Percentiles rank a stretch among this genome's conserved stretches.
These are phyloP conservation scores for Stegodyphus dumicola DNA, from an alignment of 1,140 invertebrate genomes.

Conservation along the genomic window DNA sequence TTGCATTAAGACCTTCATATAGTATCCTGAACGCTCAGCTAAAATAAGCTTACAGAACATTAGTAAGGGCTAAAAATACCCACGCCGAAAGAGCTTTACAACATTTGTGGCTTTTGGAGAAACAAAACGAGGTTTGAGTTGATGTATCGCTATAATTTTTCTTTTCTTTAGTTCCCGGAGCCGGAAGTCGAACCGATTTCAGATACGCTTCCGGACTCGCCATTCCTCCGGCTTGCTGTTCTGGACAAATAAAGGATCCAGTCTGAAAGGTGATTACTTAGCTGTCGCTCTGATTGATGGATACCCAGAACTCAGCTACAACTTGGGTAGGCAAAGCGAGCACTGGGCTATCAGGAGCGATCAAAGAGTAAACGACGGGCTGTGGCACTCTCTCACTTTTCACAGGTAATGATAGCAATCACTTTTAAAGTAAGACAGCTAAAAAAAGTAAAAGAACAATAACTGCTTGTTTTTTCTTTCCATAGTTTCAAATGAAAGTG, in stretches of 20 bases:
- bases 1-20: no score
- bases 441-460: no score
- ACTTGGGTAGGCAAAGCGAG: constrained; percentile 74
- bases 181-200: constrained; percentile 78
- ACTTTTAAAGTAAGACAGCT: neutral
- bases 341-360: constrained; percentile 70
- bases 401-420: constrained; percentile 64
- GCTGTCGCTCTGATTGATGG: constrained; percentile 75
- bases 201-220: constrained; percentile 78
- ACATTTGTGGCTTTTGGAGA: no score
- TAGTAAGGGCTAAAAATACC: no score
- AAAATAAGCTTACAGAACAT: no score
- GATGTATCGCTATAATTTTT: neutral
- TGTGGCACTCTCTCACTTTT: constrained; percentile 79
- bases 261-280: constrained; percentile 72
- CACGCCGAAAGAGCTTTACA: no score
- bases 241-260: constrained; percentile 75
- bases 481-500: no score
- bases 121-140: no score
- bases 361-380: constrained; percentile 76
- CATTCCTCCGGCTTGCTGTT: constrained; percentile 77
- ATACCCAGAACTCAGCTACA: constrained; percentile 75
- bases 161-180: constrained; percentile 64
- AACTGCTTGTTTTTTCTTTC: no score
- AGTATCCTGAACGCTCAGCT: no score